phyloP scores from a whole-genome alignment of 1,140 invertebrate species.

The Drosophila arawakana region DNA sequence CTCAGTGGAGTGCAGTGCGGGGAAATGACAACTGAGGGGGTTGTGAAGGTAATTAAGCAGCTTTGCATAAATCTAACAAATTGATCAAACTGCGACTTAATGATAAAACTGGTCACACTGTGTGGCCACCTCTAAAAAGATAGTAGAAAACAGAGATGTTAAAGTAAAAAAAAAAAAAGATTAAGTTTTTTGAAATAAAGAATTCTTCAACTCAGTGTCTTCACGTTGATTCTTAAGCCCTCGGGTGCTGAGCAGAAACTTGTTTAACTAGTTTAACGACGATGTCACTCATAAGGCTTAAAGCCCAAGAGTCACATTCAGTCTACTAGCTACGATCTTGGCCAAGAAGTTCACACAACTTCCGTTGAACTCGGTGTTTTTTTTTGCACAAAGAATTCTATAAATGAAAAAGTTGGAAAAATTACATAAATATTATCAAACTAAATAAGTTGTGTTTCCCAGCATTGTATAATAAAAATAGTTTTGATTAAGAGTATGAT shows the following conservation, averaged over 20 bases:
- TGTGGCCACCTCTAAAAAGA: background rate
- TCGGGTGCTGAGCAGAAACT: slow-evolving; percentile 43
- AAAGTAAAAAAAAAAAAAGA: background rate
- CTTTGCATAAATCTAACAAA: slow-evolving; percentile 37
- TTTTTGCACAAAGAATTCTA: slow-evolving; percentile 5
- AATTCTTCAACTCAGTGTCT: slow-evolving; percentile 12
- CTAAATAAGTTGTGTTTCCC: too few relatives aligned
- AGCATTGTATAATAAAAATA: too few relatives aligned
- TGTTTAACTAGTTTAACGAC: slow-evolving; percentile 54
- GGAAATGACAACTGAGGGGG: background rate
- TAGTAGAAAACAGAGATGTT: background rate
- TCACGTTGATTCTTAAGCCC: slow-evolving; percentile 33
- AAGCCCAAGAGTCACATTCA: slow-evolving; percentile 12
- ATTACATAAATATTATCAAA: background rate
- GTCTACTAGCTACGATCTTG: background rate
- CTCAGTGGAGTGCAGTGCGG: too few relatives aligned
- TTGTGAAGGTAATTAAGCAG: slow-evolving; percentile 31
- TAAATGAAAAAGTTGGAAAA: background rate
- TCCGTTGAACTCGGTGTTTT: slow-evolving; percentile 8
- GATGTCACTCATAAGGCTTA: slow-evolving; percentile 41
- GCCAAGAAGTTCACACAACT: slow-evolving; percentile 12
- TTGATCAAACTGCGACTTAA: slow-evolving; percentile 36
- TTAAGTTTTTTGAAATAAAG: background rate
- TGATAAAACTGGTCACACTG: slow-evolving; percentile 25
- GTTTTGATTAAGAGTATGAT: too few relatives aligned